phyloP scores from a whole-genome alignment of 2,888 invertebrate genomes.

The Malachius bipustulatus region DNA sequence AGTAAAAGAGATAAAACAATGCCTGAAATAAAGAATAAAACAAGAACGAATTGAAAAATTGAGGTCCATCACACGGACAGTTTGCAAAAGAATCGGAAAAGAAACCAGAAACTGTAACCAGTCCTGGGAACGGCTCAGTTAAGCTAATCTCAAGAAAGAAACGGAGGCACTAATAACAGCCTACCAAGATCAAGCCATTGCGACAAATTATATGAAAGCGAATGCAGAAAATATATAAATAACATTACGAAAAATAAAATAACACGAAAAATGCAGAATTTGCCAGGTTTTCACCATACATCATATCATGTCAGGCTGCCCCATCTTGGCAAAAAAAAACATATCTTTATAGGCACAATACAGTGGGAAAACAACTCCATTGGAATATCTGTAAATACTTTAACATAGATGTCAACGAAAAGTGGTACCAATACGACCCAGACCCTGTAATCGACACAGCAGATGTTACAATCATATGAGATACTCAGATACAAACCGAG shows the following conservation, averaged over 20 bases:
- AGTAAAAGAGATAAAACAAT: no score
- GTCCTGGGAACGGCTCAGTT: constrained; percentile 4
- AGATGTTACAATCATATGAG: no score
- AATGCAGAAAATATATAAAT: no score
- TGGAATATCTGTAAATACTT: constrained; percentile 2
- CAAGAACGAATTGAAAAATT: constrained; percentile 1
- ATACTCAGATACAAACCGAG: no score
- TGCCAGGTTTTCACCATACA: constrained; percentile 1
- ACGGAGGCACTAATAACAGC: constrained; percentile 4
- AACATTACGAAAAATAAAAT: background rate
- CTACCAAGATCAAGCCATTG: constrained; percentile 2
- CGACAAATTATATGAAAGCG: constrained; percentile 3
- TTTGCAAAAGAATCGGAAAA: background rate
- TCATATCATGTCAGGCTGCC: background rate
- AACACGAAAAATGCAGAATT: constrained; percentile 4
- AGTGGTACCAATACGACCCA: constrained; percentile 2
- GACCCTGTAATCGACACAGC: no score
- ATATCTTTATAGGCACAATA: background rate
- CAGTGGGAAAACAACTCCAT: constrained; percentile 4
- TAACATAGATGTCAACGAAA: constrained; percentile 1
- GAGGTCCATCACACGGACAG: background rate
- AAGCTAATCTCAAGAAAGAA: no score
- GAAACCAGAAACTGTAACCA: constrained; percentile 1
- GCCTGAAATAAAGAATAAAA: no score
- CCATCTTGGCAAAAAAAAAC: background rate